These are phyloP conservation scores for Machimus rusticus DNA, from an alignment of 2,888 invertebrate genomes.

Conservation along the genomic window DNA sequence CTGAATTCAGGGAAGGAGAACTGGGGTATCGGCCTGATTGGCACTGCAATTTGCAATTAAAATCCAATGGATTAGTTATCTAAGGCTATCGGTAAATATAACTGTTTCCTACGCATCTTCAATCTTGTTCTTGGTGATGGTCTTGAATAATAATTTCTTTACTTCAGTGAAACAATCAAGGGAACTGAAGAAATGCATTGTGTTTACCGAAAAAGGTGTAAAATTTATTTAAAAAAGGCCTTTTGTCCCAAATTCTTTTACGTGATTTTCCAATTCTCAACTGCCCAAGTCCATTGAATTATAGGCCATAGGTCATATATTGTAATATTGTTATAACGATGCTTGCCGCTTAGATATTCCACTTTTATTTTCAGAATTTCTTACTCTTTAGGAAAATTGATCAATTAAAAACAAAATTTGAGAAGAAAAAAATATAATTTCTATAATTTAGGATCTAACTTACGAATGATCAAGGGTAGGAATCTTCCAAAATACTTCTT, in stretches of 20 bases:
- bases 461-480: too few relatives aligned
- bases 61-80: conserved; percentile 43
- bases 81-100: conserved; percentile 44
- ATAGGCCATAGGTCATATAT: neutral
- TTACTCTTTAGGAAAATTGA: too few relatives aligned
- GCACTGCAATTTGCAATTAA: neutral
- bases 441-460: too few relatives aligned
- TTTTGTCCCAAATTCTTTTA: neutral
- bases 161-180: neutral
- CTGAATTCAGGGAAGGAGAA: neutral
- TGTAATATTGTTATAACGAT: neutral
- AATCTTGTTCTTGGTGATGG: conserved; percentile 10
- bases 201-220: neutral
- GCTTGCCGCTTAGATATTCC: too few relatives aligned
- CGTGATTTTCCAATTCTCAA: neutral
- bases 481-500: too few relatives aligned
- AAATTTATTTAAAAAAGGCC: neutral
- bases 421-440: too few relatives aligned
- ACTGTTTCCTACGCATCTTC: conserved; percentile 37
- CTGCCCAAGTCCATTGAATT: too few relatives aligned
- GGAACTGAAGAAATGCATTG: neutral
- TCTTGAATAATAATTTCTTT: conserved; percentile 17
- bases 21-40: neutral
- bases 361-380: too few relatives aligned
- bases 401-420: too few relatives aligned